phyloP scores from a whole-genome alignment of 1,140 invertebrate species.

The Temnothorax longispinosus region DNA sequence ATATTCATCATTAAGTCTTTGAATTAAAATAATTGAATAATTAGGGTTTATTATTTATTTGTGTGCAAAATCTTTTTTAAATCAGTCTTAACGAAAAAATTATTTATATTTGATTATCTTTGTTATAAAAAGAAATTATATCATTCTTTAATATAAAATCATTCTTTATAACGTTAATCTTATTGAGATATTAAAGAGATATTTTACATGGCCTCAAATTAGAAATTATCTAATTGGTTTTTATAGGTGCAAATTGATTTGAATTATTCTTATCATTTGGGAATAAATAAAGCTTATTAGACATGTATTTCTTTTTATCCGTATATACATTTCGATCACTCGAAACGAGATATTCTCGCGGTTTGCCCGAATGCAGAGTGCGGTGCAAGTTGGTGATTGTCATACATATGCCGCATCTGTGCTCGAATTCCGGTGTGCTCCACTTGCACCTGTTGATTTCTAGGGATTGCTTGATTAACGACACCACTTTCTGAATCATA shows the following conservation, averaged over 20 bases:
- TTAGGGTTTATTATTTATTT: background rate
- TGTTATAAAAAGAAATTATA: background rate
- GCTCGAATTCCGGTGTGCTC: background rate
- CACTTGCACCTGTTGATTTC: constrained; percentile 16
- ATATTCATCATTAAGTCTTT: background rate
- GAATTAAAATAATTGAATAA: no score
- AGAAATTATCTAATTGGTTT: background rate
- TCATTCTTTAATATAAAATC: no score
- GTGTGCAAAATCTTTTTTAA: background rate
- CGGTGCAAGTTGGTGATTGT: background rate
- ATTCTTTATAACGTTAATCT: background rate
- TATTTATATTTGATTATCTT: background rate
- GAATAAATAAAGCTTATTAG: background rate
- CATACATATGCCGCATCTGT: background rate
- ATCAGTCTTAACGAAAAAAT: background rate
- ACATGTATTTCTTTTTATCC: background rate
- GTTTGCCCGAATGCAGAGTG: background rate
- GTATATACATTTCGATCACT: background rate
- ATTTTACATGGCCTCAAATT: background rate
- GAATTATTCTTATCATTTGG: background rate
- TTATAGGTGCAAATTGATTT: background rate
- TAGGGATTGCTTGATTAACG: constrained; percentile 17
- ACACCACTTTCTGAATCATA: background rate
- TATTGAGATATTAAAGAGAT: background rate
- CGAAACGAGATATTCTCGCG: background rate